Conservation (phyloP, 2,888 invertebrate species). For the Pandemis cinnamomeana region DNA sequence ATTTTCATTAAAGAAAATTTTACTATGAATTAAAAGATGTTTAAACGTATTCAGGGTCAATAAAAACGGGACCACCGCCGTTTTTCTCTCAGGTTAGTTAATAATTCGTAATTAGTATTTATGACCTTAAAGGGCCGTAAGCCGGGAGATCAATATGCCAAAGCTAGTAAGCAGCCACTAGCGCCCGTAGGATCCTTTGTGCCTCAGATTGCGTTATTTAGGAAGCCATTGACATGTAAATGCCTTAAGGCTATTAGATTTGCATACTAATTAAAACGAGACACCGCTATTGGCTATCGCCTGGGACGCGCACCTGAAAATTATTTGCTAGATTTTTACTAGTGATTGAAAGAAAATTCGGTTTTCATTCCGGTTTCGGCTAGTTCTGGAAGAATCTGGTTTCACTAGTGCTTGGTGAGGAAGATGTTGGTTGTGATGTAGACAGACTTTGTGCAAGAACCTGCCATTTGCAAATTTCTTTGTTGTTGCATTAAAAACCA, state of each 20-base stretch:
- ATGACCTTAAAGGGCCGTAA: conserved; percentile 61
- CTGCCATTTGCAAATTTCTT: too few species aligned
- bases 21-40: too few species aligned
- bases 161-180: conserved; percentile 58
- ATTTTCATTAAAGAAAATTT: too few species aligned
- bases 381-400: too few species aligned
- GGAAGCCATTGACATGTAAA: conserved; percentile 82
- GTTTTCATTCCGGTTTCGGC: too few species aligned
- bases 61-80: too few species aligned
- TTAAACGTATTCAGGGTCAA: too few species aligned
- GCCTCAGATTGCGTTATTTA: conserved; percentile 75
- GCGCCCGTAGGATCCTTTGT: conserved; percentile 68
- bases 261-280: conserved; percentile 82
- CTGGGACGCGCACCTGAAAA: conserved; percentile 35
- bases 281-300: conserved; percentile 61
- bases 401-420: too few species aligned
- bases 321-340: conserved; percentile 25
- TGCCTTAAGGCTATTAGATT: conserved; percentile 81
- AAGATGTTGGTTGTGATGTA: too few species aligned
- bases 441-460: too few species aligned
- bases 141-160: conserved; percentile 65
- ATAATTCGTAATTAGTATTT: conserved; percentile 59
- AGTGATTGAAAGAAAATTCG: background rate
- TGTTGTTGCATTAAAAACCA: too few species aligned
- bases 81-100: background rate